These are phyloP conservation scores for Palythoa grandis DNA, from an alignment of 92 coral and sea anemone genomes.

Conservation along the genomic window DNA sequence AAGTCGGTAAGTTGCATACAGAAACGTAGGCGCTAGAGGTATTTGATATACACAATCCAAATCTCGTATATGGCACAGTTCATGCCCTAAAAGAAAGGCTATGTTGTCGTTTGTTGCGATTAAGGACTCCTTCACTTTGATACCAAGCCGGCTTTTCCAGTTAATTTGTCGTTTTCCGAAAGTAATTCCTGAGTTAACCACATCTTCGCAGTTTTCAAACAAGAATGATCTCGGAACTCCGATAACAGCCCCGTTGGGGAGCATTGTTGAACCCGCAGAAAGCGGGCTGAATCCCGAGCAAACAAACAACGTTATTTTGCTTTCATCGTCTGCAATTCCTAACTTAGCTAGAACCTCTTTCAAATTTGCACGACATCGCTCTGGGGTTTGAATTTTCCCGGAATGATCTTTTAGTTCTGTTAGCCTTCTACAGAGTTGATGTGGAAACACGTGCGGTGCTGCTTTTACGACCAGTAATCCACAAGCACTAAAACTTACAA, in stretches of 20 bases:
- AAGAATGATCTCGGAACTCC: slow-evolving; percentile 86
- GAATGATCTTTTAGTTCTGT: slow-evolving; percentile 68
- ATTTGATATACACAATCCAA: slow-evolving; percentile 67
- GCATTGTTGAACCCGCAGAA: slow-evolving; percentile 94
- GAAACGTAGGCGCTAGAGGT: slow-evolving; percentile 79
- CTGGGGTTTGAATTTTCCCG: slow-evolving; percentile 59
- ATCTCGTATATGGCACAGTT: slow-evolving; percentile 76
- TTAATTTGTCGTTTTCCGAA: slow-evolving; percentile 62
- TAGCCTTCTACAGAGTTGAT: slow-evolving; percentile 54
- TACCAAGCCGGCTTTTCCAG: slow-evolving; percentile 78
- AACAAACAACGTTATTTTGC: slow-evolving; percentile 79
- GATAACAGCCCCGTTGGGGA: slow-evolving; percentile 92
- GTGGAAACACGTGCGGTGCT: slow-evolving; percentile 79
- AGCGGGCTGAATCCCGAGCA: slow-evolving; percentile 77
- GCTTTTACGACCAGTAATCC: slow-evolving; percentile 62
- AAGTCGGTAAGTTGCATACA: slow-evolving; percentile 77
- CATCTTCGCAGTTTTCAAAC: slow-evolving; percentile 75
- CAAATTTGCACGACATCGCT: slow-evolving; percentile 68
- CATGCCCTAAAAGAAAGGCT: slow-evolving; percentile 91
- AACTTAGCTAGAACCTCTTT: slow-evolving; percentile 63
- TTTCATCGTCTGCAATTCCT: slow-evolving; percentile 58
- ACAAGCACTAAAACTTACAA: slow-evolving; percentile 72
- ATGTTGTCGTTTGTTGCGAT: slow-evolving; percentile 79
- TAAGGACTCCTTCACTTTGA: slow-evolving; percentile 70
- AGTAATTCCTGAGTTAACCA: slow-evolving; percentile 68